These are phyloP conservation scores for Blomia tropicalis DNA, from an alignment of 2,888 invertebrate genomes.

Conservation along the genomic window DNA sequence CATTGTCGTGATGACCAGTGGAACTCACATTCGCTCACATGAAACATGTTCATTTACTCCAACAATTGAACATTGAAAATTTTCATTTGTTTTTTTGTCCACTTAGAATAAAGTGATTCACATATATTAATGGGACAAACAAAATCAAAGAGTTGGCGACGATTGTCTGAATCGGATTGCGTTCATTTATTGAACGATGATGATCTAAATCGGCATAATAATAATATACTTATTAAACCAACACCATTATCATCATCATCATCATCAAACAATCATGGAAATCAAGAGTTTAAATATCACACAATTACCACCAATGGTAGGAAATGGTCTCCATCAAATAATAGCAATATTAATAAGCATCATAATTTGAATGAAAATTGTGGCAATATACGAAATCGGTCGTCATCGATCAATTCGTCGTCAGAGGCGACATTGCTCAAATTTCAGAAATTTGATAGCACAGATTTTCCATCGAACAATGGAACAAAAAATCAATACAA, in stretches of 20 bases:
- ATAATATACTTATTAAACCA: neutral
- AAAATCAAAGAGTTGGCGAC: neutral
- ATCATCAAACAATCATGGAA: neutral
- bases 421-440: neutral
- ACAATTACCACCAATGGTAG: neutral
- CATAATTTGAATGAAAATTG: neutral
- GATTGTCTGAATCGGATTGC: slow-evolving; percentile 10
- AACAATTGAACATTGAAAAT: too few relatives aligned
- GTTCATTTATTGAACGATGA: neutral
- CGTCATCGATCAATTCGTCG: neutral
- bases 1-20: too few relatives aligned
- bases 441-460: neutral
- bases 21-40: too few relatives aligned
- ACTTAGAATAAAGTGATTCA: too few relatives aligned
- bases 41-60: too few relatives aligned
- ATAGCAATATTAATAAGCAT: neutral
- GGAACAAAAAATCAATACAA: neutral
- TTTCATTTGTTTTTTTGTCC: too few relatives aligned
- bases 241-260: neutral
- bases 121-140: neutral
- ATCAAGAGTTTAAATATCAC: neutral
- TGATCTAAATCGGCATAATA: neutral
- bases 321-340: neutral
- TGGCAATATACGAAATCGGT: neutral
- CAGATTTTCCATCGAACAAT: neutral